Evolutionary conservation across 2,797 vertebrate species (phyloP).

Genomic region (Cyprinodon diabolis): DNA sequence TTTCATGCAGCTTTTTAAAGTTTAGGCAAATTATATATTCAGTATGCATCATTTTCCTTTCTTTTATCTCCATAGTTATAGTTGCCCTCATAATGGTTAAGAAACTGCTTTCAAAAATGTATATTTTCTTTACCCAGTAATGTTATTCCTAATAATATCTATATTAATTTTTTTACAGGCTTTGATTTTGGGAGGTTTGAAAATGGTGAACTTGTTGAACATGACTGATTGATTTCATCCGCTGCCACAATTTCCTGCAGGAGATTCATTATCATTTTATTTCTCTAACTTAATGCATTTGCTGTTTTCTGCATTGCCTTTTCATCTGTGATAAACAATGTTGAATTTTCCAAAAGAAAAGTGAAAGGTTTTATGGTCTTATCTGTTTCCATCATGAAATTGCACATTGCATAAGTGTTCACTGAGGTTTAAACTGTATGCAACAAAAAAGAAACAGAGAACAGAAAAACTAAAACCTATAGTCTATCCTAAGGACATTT

Average conservation of each 20-base stretch:
- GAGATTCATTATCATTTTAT: constrained; percentile 27
- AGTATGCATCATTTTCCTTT: constrained; percentile 37
- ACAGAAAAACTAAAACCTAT: neutral
- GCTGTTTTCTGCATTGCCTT: constrained; percentile 27
- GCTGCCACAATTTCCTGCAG: constrained; percentile 30
- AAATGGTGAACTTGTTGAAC: constrained; percentile 29
- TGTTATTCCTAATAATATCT: neutral
- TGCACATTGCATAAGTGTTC: neutral
- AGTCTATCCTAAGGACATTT: neutral
- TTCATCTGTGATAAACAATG: constrained; percentile 37
- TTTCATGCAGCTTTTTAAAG: constrained; percentile 63
- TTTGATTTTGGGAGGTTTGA: constrained; percentile 43
- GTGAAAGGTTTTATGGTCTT: constrained; percentile 1
- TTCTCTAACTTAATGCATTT: constrained; percentile 41
- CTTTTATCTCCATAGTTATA: constrained; percentile 23
- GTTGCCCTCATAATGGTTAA: constrained; percentile 14
- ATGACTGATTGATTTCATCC: constrained; percentile 47
- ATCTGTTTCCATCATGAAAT: neutral
- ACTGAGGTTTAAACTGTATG: neutral
- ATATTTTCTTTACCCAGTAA: neutral
- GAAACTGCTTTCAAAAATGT: neutral
- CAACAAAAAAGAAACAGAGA: neutral
- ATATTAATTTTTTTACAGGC: constrained; percentile 31
- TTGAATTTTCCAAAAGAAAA: constrained; percentile 35
- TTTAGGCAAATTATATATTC: constrained; percentile 72